A percentile compares a stretch with the other conserved stretches of the same genome.
phyloP scores from a whole-genome alignment of 2,797 vertebrate genomes.

The Petrocephalus schoutedeni region DNA sequence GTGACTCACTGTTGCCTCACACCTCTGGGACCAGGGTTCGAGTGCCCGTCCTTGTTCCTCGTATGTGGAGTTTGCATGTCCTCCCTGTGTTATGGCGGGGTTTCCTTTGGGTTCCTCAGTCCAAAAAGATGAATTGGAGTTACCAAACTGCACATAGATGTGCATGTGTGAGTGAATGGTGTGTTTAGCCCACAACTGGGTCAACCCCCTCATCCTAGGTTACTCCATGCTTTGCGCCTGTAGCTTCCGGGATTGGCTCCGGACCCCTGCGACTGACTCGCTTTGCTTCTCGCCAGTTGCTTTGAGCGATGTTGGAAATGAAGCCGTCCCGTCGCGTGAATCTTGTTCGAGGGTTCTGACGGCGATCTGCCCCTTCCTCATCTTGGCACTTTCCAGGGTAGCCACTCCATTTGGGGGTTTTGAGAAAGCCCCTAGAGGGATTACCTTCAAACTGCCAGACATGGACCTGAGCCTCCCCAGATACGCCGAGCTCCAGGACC shows the following conservation, averaged over 20 bases:
- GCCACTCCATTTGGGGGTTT: slow-evolving; percentile 94
- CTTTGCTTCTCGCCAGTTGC: not conserved
- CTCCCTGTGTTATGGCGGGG: not conserved
- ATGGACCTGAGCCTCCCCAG: slow-evolving; percentile 72
- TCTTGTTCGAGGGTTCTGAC: not conserved
- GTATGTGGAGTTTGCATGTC: not conserved
- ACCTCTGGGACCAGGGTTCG: not conserved
- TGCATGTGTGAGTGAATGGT: not conserved
- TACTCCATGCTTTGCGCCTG: not conserved
- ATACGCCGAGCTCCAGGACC: slow-evolving; percentile 79
- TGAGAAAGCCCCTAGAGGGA: slow-evolving; percentile 83
- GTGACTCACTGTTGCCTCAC: not conserved
- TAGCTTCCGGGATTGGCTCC: not conserved
- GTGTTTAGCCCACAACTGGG: not conserved
- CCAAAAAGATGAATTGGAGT: not conserved
- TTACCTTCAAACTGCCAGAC: slow-evolving; percentile 89
- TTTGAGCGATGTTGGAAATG: slow-evolving; percentile 17
- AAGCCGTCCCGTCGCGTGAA: not conserved
- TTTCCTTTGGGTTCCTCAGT: not conserved
- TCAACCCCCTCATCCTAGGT: not conserved
- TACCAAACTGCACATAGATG: not conserved
- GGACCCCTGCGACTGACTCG: not conserved
- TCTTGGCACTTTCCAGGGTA: slow-evolving; percentile 64
- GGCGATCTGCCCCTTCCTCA: not conserved
- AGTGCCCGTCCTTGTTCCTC: not conserved